Percentiles rank a stretch among this genome's conserved stretches.
Conservation (phyloP, 2,888 invertebrate genomes). For the Netelia fuscicornis region DNA sequence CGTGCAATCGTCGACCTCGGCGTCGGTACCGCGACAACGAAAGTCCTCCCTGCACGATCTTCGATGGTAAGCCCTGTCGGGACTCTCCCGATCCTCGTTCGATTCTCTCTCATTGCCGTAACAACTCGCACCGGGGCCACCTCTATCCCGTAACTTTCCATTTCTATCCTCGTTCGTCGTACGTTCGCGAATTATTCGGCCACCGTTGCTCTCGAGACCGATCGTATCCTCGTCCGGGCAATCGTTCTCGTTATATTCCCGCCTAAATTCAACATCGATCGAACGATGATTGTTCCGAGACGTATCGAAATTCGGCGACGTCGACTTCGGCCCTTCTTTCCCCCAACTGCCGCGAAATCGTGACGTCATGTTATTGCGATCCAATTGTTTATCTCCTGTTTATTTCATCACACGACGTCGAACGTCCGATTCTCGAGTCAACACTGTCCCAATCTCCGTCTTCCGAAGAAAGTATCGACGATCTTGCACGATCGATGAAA, state of each 20-base stretch:
- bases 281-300: slow-evolving; percentile 29
- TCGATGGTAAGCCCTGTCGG: slow-evolving; percentile 43
- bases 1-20: slow-evolving; percentile 53
- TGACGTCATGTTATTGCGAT: slow-evolving; percentile 77
- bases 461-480: not conserved
- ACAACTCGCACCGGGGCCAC: slow-evolving; percentile 40
- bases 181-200: slow-evolving; percentile 30
- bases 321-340: slow-evolving; percentile 73
- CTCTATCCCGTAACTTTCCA: slow-evolving; percentile 58
- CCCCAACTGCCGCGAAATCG: slow-evolving; percentile 76
- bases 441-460: not conserved
- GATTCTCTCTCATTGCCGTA: slow-evolving; percentile 56
- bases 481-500: not conserved
- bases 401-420: slow-evolving; percentile 19
- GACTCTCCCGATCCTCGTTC: slow-evolving; percentile 53
- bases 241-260: slow-evolving; percentile 26
- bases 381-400: not conserved
- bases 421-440: not conserved
- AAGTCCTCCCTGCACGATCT: slow-evolving; percentile 49
- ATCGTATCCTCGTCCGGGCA: slow-evolving; percentile 2
- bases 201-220: slow-evolving; percentile 21
- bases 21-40: slow-evolving; percentile 48
- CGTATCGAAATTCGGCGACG: slow-evolving; percentile 61
- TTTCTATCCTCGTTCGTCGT: slow-evolving; percentile 51
- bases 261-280: slow-evolving; percentile 30